Evolutionary conservation across 2,113 vertebrate genomes (phyloP).

Genomic region (Tympanuchus pallidicinctus): DNA sequence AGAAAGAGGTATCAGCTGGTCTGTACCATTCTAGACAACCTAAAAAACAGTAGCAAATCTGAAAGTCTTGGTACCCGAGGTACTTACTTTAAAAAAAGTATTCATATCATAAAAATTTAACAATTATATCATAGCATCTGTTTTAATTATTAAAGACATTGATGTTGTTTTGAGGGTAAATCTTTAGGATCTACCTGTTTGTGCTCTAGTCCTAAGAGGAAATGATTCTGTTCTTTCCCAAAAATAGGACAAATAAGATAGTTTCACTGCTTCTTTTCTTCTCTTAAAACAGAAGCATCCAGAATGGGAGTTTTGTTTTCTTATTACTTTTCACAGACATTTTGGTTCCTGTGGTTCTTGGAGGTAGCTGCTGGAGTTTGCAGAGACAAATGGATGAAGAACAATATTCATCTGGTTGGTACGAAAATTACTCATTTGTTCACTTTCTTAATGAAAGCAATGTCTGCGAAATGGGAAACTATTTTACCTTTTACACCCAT

Average conservation of each 20-base stretch:
- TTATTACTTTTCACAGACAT: not conserved
- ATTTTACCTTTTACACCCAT: constrained; percentile 41
- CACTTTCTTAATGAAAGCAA: not conserved
- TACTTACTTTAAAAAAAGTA: not conserved
- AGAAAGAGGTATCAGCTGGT: not conserved
- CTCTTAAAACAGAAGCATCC: constrained; percentile 9
- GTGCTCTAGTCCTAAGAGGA: not conserved
- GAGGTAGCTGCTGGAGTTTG: not conserved
- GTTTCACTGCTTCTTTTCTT: constrained; percentile 66
- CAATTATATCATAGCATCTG: not conserved
- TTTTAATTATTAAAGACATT: not conserved
- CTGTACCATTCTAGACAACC: not conserved
- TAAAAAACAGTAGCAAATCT: not conserved
- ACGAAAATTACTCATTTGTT: not conserved
- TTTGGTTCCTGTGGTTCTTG: not conserved
- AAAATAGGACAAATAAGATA: not conserved
- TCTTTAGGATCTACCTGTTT: not conserved
- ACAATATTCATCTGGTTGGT: not conserved
- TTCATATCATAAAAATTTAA: not conserved
- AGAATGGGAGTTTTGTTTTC: not conserved
- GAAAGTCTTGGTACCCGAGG: not conserved
- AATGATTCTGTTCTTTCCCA: not conserved
- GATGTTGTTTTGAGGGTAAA: not conserved
- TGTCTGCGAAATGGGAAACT: constrained; percentile 68
- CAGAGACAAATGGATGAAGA: constrained; percentile 47